A percentile compares a stretch with the other conserved stretches of the same genome.
These are phyloP conservation scores for Pararge aegeria DNA, from an alignment of 1,140 invertebrate genomes.

Conservation along the genomic window DNA sequence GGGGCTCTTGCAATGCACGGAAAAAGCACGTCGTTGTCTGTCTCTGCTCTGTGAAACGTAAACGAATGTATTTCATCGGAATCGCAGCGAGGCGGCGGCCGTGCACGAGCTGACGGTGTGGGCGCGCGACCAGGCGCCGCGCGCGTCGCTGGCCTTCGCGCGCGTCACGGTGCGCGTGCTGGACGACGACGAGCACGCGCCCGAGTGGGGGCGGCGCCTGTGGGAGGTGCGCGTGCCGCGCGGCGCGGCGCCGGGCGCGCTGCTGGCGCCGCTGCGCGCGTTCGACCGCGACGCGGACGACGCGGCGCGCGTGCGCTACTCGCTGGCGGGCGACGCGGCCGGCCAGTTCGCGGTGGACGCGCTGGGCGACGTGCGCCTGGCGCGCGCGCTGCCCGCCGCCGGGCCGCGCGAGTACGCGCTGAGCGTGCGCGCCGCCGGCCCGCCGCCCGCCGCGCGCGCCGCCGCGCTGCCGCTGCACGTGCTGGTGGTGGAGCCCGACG, in stretches of 20 bases:
- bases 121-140: conserved; percentile 93
- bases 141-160: conserved; percentile 91
- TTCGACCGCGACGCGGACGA: conserved; percentile 41
- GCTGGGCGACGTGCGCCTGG: conserved; percentile 88
- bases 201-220: conserved; percentile 75
- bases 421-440: conserved; percentile 89
- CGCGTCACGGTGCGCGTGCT: conserved; percentile 89
- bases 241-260: conserved; percentile 41
- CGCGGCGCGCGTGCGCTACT: conserved; percentile 43
- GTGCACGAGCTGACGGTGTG: conserved; percentile 93
- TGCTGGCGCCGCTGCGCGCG: conserved; percentile 49
- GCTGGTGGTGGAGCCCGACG: conserved; percentile 92
- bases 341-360: conserved; percentile 91
- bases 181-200: conserved; percentile 95
- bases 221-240: conserved; percentile 50
- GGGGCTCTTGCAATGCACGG: too few species aligned
- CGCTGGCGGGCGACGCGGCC: conserved; percentile 87
- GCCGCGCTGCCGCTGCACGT: conserved; percentile 92
- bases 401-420: conserved; percentile 90
- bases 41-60: too few species aligned
- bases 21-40: too few species aligned
- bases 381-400: conserved; percentile 86
- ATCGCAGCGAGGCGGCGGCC: conserved; percentile 86
- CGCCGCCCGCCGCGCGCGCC: conserved; percentile 86
- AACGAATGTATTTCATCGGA: too few species aligned